These are phyloP conservation scores for Rhagonycha lutea DNA, from an alignment of 2,888 invertebrate species.

Conservation along the genomic window DNA sequence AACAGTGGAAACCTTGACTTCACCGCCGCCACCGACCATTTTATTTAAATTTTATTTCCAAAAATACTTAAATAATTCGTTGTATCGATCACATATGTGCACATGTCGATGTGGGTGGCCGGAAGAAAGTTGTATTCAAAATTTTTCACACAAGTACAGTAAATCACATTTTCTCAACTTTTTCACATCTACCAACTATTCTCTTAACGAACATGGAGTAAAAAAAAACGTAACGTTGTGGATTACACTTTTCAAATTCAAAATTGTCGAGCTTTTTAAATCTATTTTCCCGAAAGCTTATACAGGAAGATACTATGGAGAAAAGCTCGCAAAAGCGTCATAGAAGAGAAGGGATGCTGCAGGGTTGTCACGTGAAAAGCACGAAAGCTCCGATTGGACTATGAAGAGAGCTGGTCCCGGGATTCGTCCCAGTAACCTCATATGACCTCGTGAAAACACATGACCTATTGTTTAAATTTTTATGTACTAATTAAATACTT, in stretches of 20 bases:
- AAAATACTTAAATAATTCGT: conserved; percentile 26
- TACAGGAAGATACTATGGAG: conserved; percentile 37
- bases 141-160: neutral
- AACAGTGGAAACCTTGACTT: conserved; percentile 88
- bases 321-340: conserved; percentile 35
- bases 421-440: conserved; percentile 57
- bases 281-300: conserved; percentile 33
- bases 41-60: conserved; percentile 30
- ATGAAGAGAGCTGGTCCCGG: conserved; percentile 49
- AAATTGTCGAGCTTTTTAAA: conserved; percentile 21
- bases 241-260: neutral
- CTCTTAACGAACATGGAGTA: neutral
- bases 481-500: neutral
- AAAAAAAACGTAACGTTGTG: neutral
- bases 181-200: neutral
- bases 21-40: conserved; percentile 72
- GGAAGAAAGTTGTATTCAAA: conserved; percentile 13
- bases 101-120: conserved; percentile 32
- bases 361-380: conserved; percentile 49
- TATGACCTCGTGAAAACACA: conserved; percentile 50
- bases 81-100: conserved; percentile 28
- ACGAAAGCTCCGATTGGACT: conserved; percentile 47
- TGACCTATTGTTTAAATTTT: conserved; percentile 24
- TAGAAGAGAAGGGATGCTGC: conserved; percentile 53
- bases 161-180: neutral